Evolutionary conservation across 1,140 invertebrate species (phyloP), one percentile per base, ranked within the genome.

Genomic region (Heliconius hermathena): DNA sequence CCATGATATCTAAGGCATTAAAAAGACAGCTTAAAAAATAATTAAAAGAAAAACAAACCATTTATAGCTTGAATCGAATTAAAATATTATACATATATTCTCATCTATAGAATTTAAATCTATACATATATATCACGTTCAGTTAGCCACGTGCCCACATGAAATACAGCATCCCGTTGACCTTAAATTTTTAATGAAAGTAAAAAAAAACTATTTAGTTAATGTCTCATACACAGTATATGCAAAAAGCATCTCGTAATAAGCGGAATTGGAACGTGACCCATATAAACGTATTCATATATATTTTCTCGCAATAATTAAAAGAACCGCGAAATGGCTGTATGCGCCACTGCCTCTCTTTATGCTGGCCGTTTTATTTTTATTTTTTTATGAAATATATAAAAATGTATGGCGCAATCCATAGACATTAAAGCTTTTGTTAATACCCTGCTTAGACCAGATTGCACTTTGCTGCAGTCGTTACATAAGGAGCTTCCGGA

Each of bases 231-330:
- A 26, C 60, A 38, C 49, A 52, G 41, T 20, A 18, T 6, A 20
- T 49, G 76, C 57, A 80, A 80, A 71, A 73, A 54, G 33, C 66
- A 66, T 73, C 71, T 71, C 57, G 60, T 49, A 79, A 76, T 76
- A 76, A 76, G 79, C 71, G 71, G 52, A 80, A 80, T 75, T 57
- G 41, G 79, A 73, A 57, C 74, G 79, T 80, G 79, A 80, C 79
- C 79, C 79, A 80, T 76, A 46, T 76, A 36, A 46, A 52, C 79
- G 79, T 73, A 80, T 80, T 80, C 74, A 76, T 60, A 79, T 66
- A 66, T 73, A 76, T 76, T 60, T 76, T 71, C 79, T 54, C 74
- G 74, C 60, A 76, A 76, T 80, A 72, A 80, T 73, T 75, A 76
- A 80, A 80, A 73, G 66, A 70, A 71, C 71, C 70, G 74, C 79